Conservation (phyloP, 2,113 vertebrate genomes). For the Budorcas taxicolor region DNA sequence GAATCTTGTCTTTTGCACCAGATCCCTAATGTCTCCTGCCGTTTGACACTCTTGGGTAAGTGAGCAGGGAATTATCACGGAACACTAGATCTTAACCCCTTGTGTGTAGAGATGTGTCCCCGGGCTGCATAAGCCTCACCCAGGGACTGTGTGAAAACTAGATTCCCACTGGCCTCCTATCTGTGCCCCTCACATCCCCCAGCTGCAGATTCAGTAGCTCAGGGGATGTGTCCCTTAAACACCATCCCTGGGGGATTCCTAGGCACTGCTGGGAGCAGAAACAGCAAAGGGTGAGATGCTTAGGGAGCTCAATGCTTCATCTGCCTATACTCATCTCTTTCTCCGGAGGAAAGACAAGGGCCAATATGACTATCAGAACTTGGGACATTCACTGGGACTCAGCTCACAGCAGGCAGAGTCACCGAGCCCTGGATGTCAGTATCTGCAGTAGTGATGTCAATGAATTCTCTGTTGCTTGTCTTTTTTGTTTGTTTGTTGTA, state of each 20-base stretch:
- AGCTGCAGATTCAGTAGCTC: too few species aligned
- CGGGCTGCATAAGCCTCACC: background rate
- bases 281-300: background rate
- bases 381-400: background rate
- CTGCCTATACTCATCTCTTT: background rate
- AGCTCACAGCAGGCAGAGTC: background rate
- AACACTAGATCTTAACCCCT: background rate
- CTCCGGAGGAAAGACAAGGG: fast-evolving
- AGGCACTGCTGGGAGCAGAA: background rate
- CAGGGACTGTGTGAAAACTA: background rate
- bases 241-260: too few species aligned
- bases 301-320: fast-evolving
- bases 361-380: background rate
- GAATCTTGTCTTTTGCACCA: background rate
- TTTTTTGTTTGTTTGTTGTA: background rate
- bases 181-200: fast-evolving
- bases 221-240: background rate
- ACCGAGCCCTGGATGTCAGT: fast-evolving
- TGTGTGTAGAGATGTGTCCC: background rate
- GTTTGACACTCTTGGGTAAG: background rate
- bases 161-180: background rate
- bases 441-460: fast-evolving
- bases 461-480: background rate
- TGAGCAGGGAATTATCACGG: fast-evolving
- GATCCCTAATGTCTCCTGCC: background rate